Evolutionary conservation across 2,113 vertebrate genomes (phyloP).

Genomic region (Symphodus melops): DNA sequence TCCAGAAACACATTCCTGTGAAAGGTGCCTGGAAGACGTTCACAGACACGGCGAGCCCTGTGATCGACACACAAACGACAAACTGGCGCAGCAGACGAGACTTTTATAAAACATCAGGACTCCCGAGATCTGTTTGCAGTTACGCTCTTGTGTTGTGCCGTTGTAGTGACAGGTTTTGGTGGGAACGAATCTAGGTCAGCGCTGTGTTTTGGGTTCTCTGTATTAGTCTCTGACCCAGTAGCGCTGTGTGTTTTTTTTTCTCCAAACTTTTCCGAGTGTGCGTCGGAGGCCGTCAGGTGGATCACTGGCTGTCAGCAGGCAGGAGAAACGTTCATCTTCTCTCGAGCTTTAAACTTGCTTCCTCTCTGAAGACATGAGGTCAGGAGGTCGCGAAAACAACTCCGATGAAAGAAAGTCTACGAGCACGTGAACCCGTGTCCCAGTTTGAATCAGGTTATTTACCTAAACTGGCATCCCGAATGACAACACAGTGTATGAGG

Average conservation of each 20-base stretch:
- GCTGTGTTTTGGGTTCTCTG: conserved; percentile 29
- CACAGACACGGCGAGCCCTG: not conserved
- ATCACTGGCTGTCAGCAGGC: conserved; percentile 6
- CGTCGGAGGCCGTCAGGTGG: not conserved
- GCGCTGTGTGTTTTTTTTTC: no score
- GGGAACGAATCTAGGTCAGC: conserved; percentile 52
- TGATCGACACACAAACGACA: conserved; percentile 45
- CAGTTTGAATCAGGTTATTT: no score
- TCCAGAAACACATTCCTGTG: conserved; percentile 17
- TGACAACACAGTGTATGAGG: no score
- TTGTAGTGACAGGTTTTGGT: conserved; percentile 32
- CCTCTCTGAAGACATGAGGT: no score
- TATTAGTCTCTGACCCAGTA: conserved; percentile 30
- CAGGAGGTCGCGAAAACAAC: no score
- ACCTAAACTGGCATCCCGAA: no score
- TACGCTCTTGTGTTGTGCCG: conserved; percentile 29
- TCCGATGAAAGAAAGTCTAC: no score
- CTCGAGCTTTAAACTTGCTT: no score
- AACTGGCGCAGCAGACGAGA: conserved; percentile 23
- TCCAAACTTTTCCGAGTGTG: not conserved
- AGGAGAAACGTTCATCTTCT: no score
- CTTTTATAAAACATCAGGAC: not conserved
- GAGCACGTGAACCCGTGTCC: no score
- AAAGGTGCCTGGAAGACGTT: conserved; percentile 44
- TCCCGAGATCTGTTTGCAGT: conserved; percentile 23